phyloP scores from a whole-genome alignment of 2,888 invertebrate genomes.

The Chrysolina oricalcia region DNA sequence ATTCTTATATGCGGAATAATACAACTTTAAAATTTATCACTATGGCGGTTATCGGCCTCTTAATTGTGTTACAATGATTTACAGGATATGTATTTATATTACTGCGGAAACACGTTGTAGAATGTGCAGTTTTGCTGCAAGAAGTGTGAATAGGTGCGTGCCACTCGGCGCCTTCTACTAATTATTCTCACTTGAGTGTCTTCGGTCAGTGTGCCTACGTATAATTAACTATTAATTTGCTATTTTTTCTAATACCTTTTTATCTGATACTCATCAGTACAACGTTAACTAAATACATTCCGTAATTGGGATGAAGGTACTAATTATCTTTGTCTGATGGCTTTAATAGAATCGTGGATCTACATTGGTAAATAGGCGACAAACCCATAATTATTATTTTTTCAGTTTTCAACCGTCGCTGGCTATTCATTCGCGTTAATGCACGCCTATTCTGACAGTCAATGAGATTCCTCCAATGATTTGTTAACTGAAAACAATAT shows the following conservation, averaged over 20 bases:
- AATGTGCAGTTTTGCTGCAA: neutral
- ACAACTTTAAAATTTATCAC: neutral
- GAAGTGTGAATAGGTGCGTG: conserved; percentile 1
- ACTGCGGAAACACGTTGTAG: neutral
- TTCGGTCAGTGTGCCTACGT: neutral
- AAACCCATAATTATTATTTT: neutral
- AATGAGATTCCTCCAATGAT: too few relatives aligned
- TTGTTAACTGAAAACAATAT: too few relatives aligned
- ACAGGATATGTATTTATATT: neutral
- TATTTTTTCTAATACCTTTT: neutral
- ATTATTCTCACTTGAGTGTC: neutral
- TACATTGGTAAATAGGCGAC: neutral
- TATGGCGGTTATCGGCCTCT: neutral
- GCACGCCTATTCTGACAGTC: too few relatives aligned
- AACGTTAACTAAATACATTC: neutral
- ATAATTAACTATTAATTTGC: conserved; percentile 6
- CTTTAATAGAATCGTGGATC: neutral
- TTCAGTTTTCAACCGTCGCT: neutral
- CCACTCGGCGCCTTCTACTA: neutral
- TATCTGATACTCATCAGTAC: neutral
- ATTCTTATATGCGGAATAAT: too few relatives aligned
- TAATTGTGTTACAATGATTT: neutral
- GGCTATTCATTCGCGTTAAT: too few relatives aligned
- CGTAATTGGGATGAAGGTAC: conserved; percentile 4
- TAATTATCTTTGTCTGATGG: neutral